A percentile compares a stretch with the other conserved stretches of the same genome.
phyloP scores from a whole-genome alignment of 2,113 vertebrate species.

The Megaleporinus macrocephalus region DNA sequence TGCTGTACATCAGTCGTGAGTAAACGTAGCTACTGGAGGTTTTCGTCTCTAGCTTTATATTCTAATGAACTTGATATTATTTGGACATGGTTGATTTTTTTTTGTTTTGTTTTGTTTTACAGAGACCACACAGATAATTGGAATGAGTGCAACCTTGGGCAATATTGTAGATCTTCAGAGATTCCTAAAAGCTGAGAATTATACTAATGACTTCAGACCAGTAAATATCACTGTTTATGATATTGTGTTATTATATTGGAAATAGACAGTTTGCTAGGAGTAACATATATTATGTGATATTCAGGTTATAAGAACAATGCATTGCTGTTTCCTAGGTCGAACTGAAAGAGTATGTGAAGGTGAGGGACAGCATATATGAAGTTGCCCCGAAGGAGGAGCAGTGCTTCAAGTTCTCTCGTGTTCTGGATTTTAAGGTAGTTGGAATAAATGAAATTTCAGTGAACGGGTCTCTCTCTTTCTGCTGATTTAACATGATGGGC shows the following conservation, averaged over 20 bases:
- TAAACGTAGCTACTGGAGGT: constrained; percentile 28
- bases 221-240: constrained; percentile 66
- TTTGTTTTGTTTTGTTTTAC: constrained; percentile 46
- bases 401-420: constrained; percentile 83
- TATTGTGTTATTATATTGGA: background rate
- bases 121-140: constrained; percentile 91
- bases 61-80: background rate
- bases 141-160: constrained; percentile 95
- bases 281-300: background rate
- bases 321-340: constrained; percentile 79
- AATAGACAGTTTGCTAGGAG: background rate
- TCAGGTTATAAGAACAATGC: too few species aligned
- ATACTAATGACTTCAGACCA: constrained; percentile 88
- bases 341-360: constrained; percentile 91
- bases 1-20: constrained; percentile 88
- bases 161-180: constrained; percentile 90
- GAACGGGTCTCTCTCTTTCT: too few species aligned
- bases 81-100: background rate
- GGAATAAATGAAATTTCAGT: too few species aligned
- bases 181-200: constrained; percentile 91
- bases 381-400: constrained; percentile 82
- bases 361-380: constrained; percentile 86
- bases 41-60: background rate
- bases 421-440: constrained; percentile 85
- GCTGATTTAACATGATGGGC: too few species aligned